Evolutionary conservation across 2,797 vertebrate genomes (phyloP).

Genomic region (Apogon hyalosoma): DNA sequence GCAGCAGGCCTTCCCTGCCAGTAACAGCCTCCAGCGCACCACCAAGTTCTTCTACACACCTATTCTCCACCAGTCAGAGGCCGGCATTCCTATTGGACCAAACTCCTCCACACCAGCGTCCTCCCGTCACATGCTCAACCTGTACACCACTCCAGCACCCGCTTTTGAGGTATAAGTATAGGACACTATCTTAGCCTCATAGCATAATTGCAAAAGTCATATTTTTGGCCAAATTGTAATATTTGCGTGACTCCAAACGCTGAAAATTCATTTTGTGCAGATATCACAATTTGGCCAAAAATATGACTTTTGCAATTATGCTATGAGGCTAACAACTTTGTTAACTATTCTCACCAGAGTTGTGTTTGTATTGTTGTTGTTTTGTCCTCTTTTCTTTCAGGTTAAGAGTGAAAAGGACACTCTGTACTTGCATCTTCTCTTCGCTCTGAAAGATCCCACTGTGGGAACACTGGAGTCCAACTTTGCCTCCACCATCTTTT

Average conservation of each 20-base stretch:
- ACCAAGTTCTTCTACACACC: conserved; percentile 80
- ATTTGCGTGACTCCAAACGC: too few relatives aligned
- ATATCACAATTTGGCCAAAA: too few relatives aligned
- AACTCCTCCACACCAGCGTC: conserved; percentile 83
- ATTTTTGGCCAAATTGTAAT: too few relatives aligned
- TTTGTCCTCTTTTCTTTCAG: conserved; percentile 29
- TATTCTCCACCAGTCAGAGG: conserved; percentile 73
- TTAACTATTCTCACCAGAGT: not conserved
- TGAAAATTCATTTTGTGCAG: too few relatives aligned
- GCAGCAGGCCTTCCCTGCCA: conserved; percentile 78
- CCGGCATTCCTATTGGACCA: conserved; percentile 80
- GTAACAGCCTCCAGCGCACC: conserved; percentile 76
- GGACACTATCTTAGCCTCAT: not conserved
- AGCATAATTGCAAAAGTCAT: too few relatives aligned
- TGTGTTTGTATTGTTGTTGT: not conserved
- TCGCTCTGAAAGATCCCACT: conserved; percentile 82
- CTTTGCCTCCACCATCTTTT: conserved; percentile 85
- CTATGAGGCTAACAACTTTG: not conserved
- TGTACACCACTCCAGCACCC: conserved; percentile 81
- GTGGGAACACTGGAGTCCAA: conserved; percentile 87
- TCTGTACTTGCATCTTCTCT: conserved; percentile 89
- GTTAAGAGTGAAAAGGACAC: conserved; percentile 77
- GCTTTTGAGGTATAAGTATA: conserved; percentile 66
- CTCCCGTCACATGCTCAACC: conserved; percentile 78
- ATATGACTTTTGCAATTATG: too few relatives aligned